These are phyloP conservation scores for Drosophila suboccidentalis DNA, from an alignment of 2,888 invertebrate genomes.

Conservation along the genomic window DNA sequence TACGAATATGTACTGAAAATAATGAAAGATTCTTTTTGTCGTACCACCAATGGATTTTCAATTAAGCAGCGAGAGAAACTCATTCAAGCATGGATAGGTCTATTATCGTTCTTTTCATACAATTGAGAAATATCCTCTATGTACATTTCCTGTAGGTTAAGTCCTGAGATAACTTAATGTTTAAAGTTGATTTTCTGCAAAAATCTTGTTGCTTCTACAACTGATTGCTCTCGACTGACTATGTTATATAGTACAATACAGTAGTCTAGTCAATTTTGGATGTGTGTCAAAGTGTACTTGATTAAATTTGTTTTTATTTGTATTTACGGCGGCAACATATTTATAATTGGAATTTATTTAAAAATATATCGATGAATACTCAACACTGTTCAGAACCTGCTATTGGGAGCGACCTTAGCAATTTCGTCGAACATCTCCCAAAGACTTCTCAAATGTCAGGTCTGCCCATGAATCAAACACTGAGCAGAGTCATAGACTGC, in stretches of 20 bases:
- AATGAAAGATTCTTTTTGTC: conserved; percentile 21
- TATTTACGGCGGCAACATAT: too few species aligned
- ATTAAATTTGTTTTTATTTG: too few species aligned
- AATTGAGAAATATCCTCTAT: neutral
- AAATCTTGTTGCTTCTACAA: neutral
- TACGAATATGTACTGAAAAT: conserved; percentile 30
- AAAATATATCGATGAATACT: too few species aligned
- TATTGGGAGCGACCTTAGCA: conserved; percentile 2
- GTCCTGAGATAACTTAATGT: neutral
- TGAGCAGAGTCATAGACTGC: conserved; percentile 14
- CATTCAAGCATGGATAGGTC: conserved; percentile 7
- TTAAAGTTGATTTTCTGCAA: neutral
- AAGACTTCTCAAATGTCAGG: conserved; percentile 40
- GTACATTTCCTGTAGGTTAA: neutral
- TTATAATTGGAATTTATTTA: too few species aligned
- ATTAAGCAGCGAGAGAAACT: conserved; percentile 42
- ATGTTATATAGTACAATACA: too few species aligned
- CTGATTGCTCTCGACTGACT: too few species aligned
- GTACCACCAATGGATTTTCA: conserved; percentile 44
- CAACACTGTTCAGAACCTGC: neutral
- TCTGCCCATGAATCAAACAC: conserved; percentile 8
- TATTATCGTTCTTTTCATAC: neutral
- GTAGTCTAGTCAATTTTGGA: too few species aligned
- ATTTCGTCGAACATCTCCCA: conserved; percentile 6
- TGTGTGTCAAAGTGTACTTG: too few species aligned